Percentiles rank a stretch among this genome's conserved stretches.
These are phyloP conservation scores for Molorchus minor DNA, from an alignment of 2,888 invertebrate genomes.

Conservation along the genomic window DNA sequence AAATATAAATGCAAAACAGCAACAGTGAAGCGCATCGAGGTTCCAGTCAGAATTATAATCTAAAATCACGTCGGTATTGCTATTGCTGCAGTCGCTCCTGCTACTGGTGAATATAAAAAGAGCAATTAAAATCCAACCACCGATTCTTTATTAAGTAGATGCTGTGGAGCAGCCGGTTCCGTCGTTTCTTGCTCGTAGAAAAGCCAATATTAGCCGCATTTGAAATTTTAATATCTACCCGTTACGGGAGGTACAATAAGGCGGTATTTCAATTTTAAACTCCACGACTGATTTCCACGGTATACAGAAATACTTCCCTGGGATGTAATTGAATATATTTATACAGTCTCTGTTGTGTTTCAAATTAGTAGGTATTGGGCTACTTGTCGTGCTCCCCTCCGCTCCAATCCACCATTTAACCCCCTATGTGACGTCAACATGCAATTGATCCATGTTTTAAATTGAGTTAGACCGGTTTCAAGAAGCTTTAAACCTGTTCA, in stretches of 20 bases:
- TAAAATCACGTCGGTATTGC: conserved; percentile 4
- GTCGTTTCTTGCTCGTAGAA: conserved; percentile 20
- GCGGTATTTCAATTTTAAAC: conserved; percentile 5
- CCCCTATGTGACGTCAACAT: no score
- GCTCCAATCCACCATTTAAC: no score
- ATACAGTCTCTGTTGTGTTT: no score
- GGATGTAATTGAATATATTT: no score
- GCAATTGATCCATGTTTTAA: no score
- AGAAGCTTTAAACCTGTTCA: no score
- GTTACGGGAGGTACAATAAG: conserved; percentile 1
- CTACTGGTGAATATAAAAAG: conserved; percentile 29
- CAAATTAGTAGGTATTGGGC: no score
- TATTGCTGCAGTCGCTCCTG: conserved; percentile 10
- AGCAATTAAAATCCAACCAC: conserved; percentile 31
- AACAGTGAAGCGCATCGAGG: conserved; percentile 4
- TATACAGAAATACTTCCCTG: no score
- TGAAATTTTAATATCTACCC: conserved; percentile 33
- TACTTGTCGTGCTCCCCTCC: no score
- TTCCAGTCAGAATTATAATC: conserved; percentile 2
- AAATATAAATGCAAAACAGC: conserved; percentile 30
- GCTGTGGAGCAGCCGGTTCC: neutral
- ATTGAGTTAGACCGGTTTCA: no score
- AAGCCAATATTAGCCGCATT: conserved; percentile 24
- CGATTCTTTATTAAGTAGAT: conserved; percentile 30
- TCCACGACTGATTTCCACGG: no score